Base-by-base conservation (phyloP, 1,140 invertebrate genomes). In the Eupristina koningsbergeri region DNA sequence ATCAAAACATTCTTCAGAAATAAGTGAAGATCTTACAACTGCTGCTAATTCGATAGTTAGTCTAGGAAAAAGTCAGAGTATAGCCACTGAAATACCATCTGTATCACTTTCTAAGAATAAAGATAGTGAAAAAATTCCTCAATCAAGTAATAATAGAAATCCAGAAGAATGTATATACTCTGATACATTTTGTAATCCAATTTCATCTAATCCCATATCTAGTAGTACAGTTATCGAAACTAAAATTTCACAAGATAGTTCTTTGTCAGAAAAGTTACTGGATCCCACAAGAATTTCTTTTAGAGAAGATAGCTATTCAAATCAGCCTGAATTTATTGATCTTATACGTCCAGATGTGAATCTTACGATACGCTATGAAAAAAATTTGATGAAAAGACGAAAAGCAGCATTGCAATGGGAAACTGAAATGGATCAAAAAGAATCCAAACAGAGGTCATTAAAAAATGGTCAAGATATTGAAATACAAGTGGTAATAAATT, bases 231-330 rank as follows among this genome's bases (percentile, higher is more conserved):
- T 84, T 67, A 86, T 86, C 31, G 89, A 90, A 85, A 89, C 88
- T 34, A 86, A 88, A 36, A 80, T 89, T 80, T 85, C 83, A 15
- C 80, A 86, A 64, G 87, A 88, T 9, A 86, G 81, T 50, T 86
- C 85, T 17, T 83, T 87, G 17, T 88, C 89, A 7, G 90, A 91
- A 29, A 61, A 86, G 26, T 80, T 90, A 7, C 84, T 92, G 31
- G 91, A 93, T 88, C 88, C 90, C 22, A 86, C 87, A 81, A 92
- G 87, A 86, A 91, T 93, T 77, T 91, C 89, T 50, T 91, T 92
- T 71, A 89, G 91, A 77, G 90, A 92, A 69, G 84, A 84, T 9
- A 85, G 75, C 81, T 89, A 87, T 79, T 88, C 87, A 0, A 90
- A 89, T 34, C 89, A 90, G 78, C 86, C 88, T 11, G 91, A 93